Percentiles rank a stretch among this genome's conserved stretches.
Conservation (phyloP, 2,113 vertebrate genomes). For the Platysternon megacephalum region DNA sequence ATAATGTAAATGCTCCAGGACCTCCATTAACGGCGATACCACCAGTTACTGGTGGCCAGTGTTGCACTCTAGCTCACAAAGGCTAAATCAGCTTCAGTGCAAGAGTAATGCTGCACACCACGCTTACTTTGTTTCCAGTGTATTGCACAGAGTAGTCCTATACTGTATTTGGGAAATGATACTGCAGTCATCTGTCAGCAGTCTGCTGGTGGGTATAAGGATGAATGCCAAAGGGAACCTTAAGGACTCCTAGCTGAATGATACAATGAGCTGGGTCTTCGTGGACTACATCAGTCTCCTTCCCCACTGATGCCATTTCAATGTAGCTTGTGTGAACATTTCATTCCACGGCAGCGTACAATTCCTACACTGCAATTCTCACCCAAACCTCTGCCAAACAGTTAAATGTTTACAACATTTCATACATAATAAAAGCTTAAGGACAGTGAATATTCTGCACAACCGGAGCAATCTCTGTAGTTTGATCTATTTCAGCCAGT, state of each 20-base stretch:
- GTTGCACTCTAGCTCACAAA: fast-evolving
- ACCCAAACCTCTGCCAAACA: background rate
- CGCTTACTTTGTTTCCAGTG: background rate
- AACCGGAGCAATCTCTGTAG: background rate
- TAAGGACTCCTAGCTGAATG: background rate
- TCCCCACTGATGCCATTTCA: background rate
- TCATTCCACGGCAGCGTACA: background rate
- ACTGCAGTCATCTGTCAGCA: background rate
- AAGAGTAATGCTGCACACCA: background rate
- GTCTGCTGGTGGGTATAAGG: background rate
- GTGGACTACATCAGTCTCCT: background rate
- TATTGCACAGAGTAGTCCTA: background rate
- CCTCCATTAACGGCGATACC: background rate
- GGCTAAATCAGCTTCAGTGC: background rate
- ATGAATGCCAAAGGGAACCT: background rate
- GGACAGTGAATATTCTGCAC: background rate
- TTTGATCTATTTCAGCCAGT: background rate
- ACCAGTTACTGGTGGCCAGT: background rate
- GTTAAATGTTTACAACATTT: background rate
- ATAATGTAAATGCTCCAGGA: background rate
- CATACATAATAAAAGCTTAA: background rate
- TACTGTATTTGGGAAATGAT: background rate
- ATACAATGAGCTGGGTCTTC: background rate
- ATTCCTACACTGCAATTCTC: background rate
- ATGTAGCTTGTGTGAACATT: background rate